Evolutionary conservation across 1,140 invertebrate species (phyloP).

Genomic region (Laupala kohalensis): DNA sequence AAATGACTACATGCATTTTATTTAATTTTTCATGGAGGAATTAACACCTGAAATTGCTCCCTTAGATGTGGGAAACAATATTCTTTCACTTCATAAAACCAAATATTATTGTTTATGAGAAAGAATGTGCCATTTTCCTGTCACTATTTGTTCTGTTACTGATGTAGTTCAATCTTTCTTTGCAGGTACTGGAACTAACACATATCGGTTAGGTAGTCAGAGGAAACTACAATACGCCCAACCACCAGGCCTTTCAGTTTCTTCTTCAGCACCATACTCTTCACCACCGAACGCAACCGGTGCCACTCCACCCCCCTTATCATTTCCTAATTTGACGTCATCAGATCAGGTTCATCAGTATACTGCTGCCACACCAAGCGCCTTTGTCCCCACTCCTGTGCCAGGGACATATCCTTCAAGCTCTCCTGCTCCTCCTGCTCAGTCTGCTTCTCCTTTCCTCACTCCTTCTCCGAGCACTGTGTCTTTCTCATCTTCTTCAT

Average conservation of each 20-base stretch:
- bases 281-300: not conserved
- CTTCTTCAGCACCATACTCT: not conserved
- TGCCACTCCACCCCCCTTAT: not conserved
- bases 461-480: not conserved
- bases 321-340: not conserved
- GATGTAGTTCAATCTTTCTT: not conserved
- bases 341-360: not conserved
- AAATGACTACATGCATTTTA: not conserved
- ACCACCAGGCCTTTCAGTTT: slow-evolving; percentile 4
- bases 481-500: not conserved
- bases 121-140: not conserved
- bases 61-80: too few species aligned
- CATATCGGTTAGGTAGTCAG: slow-evolving; percentile 9
- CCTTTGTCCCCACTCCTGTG: not conserved
- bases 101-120: not conserved
- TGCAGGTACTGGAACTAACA: slow-evolving; percentile 2
- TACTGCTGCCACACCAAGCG: not conserved
- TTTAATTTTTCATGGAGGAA: not conserved
- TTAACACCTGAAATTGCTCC: not conserved
- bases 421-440: not conserved
- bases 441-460: not conserved
- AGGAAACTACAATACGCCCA: slow-evolving; percentile 8
- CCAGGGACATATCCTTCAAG: not conserved
- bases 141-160: not conserved
- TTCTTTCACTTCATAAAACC: not conserved